phyloP scores from a whole-genome alignment of 2,797 vertebrate species.

The Phalloptychus januarius region DNA sequence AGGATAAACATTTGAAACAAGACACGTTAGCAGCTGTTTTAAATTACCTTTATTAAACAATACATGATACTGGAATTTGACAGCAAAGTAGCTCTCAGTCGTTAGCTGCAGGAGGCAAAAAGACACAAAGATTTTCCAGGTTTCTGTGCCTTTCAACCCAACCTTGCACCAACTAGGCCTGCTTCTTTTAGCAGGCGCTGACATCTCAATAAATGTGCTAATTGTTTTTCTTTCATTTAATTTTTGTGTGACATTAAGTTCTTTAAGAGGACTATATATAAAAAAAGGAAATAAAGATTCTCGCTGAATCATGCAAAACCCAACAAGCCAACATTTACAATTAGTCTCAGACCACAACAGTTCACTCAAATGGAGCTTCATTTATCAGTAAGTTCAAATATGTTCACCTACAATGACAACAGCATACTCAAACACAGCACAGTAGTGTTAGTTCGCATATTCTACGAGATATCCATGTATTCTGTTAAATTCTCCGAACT shows the following conservation, averaged over 20 bases:
- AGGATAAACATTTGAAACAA: conserved; percentile 1
- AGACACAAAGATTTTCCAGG: conserved; percentile 44
- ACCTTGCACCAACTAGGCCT: conserved; percentile 55
- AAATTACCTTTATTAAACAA: conserved; percentile 79
- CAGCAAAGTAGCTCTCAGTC: conserved; percentile 59
- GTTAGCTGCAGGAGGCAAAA: conserved; percentile 37
- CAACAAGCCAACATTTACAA: conserved; percentile 79
- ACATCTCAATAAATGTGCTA: conserved; percentile 49
- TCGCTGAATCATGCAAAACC: conserved; percentile 81
- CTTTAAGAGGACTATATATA: conserved; percentile 68
- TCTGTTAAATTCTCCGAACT: conserved; percentile 31
- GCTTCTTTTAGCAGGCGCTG: conserved; percentile 51
- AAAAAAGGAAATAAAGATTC: conserved; percentile 68
- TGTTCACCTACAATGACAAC: conserved; percentile 75
- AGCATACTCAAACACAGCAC: conserved; percentile 74
- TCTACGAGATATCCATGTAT: conserved; percentile 27
- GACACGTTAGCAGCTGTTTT: conserved; percentile 28
- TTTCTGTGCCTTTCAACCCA: conserved; percentile 44
- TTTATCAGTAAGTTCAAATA: conserved; percentile 48
- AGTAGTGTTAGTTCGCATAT: conserved; percentile 38
- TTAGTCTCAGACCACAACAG: conserved; percentile 68
- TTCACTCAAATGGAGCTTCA: conserved; percentile 64
- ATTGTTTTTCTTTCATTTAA: conserved; percentile 39
- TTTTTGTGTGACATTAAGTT: conserved; percentile 60
- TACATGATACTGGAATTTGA: conserved; percentile 69